phyloP scores from a whole-genome alignment of 2,797 vertebrate species.

The Pangasius larnaudii region DNA sequence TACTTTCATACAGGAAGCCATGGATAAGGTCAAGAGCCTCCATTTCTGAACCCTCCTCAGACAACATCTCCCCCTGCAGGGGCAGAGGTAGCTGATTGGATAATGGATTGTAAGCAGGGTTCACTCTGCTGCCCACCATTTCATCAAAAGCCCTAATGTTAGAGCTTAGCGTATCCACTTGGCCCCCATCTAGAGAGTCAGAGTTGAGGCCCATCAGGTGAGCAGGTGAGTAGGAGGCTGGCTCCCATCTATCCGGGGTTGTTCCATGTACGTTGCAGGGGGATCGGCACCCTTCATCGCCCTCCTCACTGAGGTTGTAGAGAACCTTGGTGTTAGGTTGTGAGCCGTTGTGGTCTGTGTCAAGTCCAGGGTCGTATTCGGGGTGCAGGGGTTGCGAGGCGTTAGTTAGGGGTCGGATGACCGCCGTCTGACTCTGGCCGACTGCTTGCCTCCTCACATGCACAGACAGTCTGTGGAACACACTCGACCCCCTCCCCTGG shows the following conservation, averaged over 20 bases:
- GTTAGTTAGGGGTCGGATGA: constrained; percentile 99
- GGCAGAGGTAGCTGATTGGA: constrained; percentile 74
- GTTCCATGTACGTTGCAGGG: constrained; percentile 75
- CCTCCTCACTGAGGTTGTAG: constrained; percentile 87
- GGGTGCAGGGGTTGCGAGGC: constrained; percentile 77
- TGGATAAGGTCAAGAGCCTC: constrained; percentile 89
- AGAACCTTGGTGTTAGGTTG: constrained; percentile 88
- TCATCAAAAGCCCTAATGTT: constrained; percentile 76
- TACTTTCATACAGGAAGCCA: constrained; percentile 85
- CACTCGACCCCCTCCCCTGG: constrained; percentile 92
- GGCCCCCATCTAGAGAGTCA: constrained; percentile 80
- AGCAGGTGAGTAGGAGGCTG: constrained; percentile 77
- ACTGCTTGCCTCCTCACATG: constrained; percentile 98
- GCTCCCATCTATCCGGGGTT: constrained; percentile 76
- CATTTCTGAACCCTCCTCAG: constrained; percentile 74
- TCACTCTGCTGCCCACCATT: constrained; percentile 65
- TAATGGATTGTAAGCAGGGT: constrained; percentile 70
- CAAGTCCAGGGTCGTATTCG: constrained; percentile 82
- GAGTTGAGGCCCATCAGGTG: constrained; percentile 71
- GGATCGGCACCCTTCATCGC: constrained; percentile 70
- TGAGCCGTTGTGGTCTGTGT: constrained; percentile 83
- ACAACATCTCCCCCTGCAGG: constrained; percentile 70
- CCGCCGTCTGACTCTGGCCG: constrained; percentile 97
- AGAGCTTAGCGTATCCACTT: constrained; percentile 80
- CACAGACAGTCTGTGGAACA: constrained; percentile 99